Evolutionary conservation across 2,113 vertebrate species (phyloP), one percentile per base, ranked within the genome.

Genomic region (Platycercus adscitus): DNA sequence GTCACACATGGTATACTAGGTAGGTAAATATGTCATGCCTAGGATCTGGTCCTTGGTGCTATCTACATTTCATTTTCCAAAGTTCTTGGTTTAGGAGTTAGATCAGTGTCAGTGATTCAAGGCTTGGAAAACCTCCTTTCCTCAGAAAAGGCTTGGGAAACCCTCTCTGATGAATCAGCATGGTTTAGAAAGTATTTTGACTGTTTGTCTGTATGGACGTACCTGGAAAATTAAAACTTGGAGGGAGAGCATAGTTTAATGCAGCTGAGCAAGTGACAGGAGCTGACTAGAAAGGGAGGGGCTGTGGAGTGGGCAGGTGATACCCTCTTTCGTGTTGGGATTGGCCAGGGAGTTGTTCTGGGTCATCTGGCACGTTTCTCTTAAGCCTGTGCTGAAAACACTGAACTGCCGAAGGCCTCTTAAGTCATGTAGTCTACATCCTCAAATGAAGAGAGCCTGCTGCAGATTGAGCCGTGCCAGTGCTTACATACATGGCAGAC

Each of bases 391-490:
- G 3, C 82, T 58, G 72, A n/a, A 86, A 90, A 47, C 20, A 15
- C 0, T 35, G 79, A 66, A 43, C 55, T 68, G 60, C 21, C 17
- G 49, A 76, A 91, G 61, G 39, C 61, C 77, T 95, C 73, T 76
- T 43, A 56, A 69, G 83, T 94, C 58, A 17, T 28, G 35, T 6
- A 39, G 72, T 52, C 71, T 37, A 46, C 31, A 64, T 86, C 31
- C 60, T 80, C 35, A 39, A 28, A 39, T 11, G 52, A 87, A 44
- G 44, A 75, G 87, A 94, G 88, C 49, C 66, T 94, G 78, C 89
- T 96, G 81, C 81, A 81, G 69, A 58, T 18, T 1, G 39, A 91
- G 84, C 86, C 1, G 20, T 97, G 95, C 91, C 93, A 95, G 80
- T 17, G 31, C 80, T 81, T 63, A 82, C 78, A 80, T 47, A 75